phyloP scores from a whole-genome alignment of 2,797 vertebrate species.

The Anas flavirostris region DNA sequence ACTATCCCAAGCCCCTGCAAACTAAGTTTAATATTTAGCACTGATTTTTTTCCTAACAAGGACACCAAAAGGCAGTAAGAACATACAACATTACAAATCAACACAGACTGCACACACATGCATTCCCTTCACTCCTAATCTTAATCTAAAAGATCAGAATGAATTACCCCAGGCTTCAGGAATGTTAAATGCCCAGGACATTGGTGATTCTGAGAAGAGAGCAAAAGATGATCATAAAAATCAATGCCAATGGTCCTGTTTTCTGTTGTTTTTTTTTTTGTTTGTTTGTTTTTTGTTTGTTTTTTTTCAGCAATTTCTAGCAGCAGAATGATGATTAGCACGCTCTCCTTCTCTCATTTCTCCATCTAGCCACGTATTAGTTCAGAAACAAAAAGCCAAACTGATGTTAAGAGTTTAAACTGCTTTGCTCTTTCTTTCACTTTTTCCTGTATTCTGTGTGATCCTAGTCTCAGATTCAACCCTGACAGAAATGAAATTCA shows the following conservation, averaged over 20 bases:
- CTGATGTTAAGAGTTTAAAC: not conserved
- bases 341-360: not conserved
- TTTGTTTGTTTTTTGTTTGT: too few species aligned
- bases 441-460: not conserved
- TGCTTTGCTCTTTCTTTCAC: not conserved
- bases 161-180: not conserved
- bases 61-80: not conserved
- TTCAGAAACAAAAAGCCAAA: not conserved
- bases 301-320: not conserved
- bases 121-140: not conserved
- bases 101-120: not conserved
- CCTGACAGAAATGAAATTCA: not conserved
- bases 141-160: not conserved
- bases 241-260: not conserved
- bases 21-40: not conserved
- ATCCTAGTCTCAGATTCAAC: not conserved
- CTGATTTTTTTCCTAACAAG: not conserved
- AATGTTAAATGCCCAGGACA: not conserved
- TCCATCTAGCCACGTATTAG: not conserved
- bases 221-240: not conserved
- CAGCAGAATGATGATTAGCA: not conserved
- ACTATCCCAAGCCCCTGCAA: rapidly evolving
- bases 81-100: not conserved
- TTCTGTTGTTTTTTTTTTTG: not conserved
- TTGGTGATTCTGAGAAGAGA: not conserved